Evolutionary conservation across 2,797 vertebrate species (phyloP).

Genomic region (Pithecia hirsuta): DNA sequence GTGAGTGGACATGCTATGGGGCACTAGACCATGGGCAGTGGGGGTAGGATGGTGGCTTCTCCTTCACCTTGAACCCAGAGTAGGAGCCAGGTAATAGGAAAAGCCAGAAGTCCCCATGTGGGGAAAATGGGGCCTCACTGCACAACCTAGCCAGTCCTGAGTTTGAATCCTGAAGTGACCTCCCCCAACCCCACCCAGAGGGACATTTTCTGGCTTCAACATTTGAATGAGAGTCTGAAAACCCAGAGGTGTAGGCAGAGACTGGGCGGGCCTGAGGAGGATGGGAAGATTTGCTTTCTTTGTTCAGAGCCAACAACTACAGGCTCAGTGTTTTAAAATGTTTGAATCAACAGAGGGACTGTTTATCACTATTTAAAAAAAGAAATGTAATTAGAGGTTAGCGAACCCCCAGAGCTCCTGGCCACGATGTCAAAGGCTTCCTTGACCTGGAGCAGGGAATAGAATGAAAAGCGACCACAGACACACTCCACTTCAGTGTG

Average conservation of each 20-base stretch:
- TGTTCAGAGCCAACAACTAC: conserved; percentile 59
- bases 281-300: background rate
- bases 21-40: background rate
- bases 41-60: background rate
- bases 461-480: conserved; percentile 33
- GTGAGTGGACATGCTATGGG: background rate
- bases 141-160: background rate
- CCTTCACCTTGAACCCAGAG: background rate
- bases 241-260: background rate
- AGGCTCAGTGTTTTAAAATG: conserved; percentile 55
- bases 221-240: background rate
- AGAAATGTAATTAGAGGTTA: conserved; percentile 73
- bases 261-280: background rate
- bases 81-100: background rate
- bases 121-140: background rate
- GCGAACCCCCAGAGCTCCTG: conserved; percentile 48
- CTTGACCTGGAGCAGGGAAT: conserved; percentile 50
- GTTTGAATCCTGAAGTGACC: conserved; percentile 61
- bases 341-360: conserved; percentile 66
- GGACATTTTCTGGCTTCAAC: background rate
- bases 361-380: conserved; percentile 72
- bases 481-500: background rate
- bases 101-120: background rate
- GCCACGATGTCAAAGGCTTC: conserved; percentile 68
- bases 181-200: background rate